These are phyloP conservation scores for Druceiella hillmani DNA, from an alignment of 2,888 invertebrate genomes.

Conservation along the genomic window DNA sequence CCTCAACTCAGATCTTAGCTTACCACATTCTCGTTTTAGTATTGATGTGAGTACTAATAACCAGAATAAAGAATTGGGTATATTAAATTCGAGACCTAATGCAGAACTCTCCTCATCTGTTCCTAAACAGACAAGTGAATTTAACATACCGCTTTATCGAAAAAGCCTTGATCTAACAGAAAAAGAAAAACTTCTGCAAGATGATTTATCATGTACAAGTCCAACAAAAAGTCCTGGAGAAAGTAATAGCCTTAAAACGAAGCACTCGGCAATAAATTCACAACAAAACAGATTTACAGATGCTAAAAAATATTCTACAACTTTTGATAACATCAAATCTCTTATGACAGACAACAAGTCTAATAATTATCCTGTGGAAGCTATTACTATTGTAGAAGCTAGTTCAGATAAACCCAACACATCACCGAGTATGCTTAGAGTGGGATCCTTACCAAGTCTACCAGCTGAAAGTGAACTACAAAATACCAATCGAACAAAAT, in stretches of 20 bases:
- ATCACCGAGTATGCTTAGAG: constrained; percentile 60
- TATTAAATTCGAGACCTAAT: constrained; percentile 62
- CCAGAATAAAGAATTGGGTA: constrained; percentile 53
- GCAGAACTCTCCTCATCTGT: constrained; percentile 61
- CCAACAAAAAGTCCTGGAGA: constrained; percentile 47
- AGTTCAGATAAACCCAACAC: constrained; percentile 55
- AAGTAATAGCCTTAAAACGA: constrained; percentile 32
- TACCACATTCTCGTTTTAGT: constrained; percentile 55
- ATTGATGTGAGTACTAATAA: constrained; percentile 48
- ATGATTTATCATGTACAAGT: constrained; percentile 47
- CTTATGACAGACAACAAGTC: constrained; percentile 65
- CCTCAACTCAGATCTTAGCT: constrained; percentile 57
- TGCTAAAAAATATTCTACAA: constrained; percentile 67
- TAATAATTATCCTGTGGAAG: no score
- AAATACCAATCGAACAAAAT: constrained; percentile 54
- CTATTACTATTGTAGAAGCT: constrained; percentile 48
- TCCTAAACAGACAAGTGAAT: constrained; percentile 52
- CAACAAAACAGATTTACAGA: constrained; percentile 56
- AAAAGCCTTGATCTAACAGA: constrained; percentile 58
- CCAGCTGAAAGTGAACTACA: constrained; percentile 46
- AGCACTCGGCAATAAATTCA: constrained; percentile 33
- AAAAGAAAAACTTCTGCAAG: no score
- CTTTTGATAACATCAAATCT: constrained; percentile 72
- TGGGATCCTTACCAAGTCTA: constrained; percentile 62
- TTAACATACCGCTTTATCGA: constrained; percentile 55